These are phyloP conservation scores for Phaethon lepturus DNA, from an alignment of 2,113 vertebrate species.

Conservation along the genomic window DNA sequence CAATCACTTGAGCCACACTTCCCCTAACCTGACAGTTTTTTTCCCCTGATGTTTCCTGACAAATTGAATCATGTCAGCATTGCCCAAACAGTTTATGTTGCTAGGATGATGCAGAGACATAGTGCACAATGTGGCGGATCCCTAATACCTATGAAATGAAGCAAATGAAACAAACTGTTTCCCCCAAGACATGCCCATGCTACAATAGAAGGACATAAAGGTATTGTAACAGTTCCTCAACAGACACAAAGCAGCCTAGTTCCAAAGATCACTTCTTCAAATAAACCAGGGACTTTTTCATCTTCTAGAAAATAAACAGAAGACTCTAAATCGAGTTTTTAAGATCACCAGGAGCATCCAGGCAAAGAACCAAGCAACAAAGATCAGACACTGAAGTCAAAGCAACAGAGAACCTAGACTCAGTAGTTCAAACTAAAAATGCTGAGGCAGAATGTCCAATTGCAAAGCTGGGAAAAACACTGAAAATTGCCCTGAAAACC, in stretches of 20 bases:
- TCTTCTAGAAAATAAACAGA: background rate
- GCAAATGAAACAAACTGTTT: background rate
- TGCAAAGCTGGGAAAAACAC: background rate
- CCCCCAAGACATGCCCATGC: background rate
- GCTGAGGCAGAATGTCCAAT: background rate
- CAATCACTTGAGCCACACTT: constrained; percentile 21
- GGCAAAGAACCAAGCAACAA: background rate
- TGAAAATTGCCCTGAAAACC: background rate
- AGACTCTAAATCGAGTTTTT: background rate
- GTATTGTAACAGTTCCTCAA: background rate
- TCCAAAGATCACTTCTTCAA: background rate
- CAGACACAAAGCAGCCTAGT: background rate
- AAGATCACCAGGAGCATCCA: background rate
- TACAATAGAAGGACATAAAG: background rate
- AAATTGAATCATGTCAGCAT: background rate
- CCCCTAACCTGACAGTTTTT: background rate
- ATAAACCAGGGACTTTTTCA: background rate
- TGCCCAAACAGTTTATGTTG: background rate
- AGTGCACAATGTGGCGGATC: background rate
- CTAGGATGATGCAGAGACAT: background rate
- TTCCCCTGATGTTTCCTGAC: constrained; percentile 27
- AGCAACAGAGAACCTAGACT: background rate
- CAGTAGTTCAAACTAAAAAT: background rate
- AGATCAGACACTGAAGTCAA: background rate
- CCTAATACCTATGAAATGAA: background rate